A percentile compares a stretch with the other conserved stretches of the same genome.
phyloP scores from a whole-genome alignment of 2,797 vertebrate genomes.

The Chloroceryle inda region DNA sequence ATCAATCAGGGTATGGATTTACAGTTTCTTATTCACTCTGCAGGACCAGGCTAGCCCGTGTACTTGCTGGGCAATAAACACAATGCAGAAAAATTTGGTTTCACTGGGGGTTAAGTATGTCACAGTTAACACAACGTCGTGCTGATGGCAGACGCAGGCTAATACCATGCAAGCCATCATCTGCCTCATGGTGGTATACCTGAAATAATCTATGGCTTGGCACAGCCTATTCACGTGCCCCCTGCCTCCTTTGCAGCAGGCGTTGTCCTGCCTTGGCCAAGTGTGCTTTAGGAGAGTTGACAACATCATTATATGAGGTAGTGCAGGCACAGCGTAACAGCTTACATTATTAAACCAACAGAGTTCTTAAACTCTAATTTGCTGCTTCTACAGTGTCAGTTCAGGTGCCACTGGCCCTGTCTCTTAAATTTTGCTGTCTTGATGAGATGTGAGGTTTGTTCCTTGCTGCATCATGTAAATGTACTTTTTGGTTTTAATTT shows the following conservation, averaged over 20 bases:
- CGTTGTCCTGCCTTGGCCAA: not conserved
- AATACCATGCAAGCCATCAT: fast-evolving
- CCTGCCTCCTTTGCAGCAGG: not conserved
- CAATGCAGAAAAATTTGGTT: not conserved
- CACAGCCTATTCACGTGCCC: not conserved
- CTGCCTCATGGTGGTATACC: fast-evolving
- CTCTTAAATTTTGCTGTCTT: not conserved
- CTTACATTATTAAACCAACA: not conserved
- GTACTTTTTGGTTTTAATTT: conserved; percentile 39
- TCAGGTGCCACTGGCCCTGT: not conserved
- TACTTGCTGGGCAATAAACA: not conserved
- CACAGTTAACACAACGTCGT: fast-evolving
- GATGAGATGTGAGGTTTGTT: conserved; percentile 6
- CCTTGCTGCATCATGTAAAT: not conserved
- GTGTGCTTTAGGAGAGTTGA: not conserved
- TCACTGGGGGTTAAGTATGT: not conserved
- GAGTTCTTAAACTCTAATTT: conserved; percentile 16
- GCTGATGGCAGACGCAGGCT: not conserved
- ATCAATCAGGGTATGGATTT: not conserved
- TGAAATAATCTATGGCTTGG: not conserved
- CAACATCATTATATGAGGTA: not conserved
- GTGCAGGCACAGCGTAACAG: not conserved
- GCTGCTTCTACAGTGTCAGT: not conserved
- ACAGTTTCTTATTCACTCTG: not conserved
- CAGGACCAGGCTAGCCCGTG: not conserved